These are phyloP conservation scores for Petrocephalus microphthalmus DNA, from an alignment of 2,113 vertebrate genomes.

Conservation along the genomic window DNA sequence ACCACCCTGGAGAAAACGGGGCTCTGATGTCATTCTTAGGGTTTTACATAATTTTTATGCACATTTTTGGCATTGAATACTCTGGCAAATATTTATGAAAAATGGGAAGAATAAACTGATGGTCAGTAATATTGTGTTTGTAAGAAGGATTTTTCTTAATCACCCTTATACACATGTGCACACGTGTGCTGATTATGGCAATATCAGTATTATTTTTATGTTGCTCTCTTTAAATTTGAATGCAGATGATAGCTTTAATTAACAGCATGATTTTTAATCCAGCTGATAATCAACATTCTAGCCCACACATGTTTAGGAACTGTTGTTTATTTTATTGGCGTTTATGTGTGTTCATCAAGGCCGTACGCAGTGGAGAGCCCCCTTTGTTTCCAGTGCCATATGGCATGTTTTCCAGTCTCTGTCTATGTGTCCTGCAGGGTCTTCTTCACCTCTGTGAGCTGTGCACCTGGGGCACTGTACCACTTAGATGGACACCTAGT, in stretches of 20 bases:
- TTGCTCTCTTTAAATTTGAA: not conserved
- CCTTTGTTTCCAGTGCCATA: too few species aligned
- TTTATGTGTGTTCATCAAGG: too few species aligned
- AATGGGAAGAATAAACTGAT: not conserved
- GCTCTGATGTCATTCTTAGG: not conserved
- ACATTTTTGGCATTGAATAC: not conserved
- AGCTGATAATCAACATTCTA: not conserved
- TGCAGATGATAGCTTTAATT: not conserved
- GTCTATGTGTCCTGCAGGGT: too few species aligned
- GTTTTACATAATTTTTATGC: not conserved
- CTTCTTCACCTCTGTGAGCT: too few species aligned
- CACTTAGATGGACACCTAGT: too few species aligned
- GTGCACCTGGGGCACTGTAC: too few species aligned
- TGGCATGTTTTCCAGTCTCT: too few species aligned
- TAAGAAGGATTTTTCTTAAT: not conserved
- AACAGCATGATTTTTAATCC: not conserved
- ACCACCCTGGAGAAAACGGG: not conserved
- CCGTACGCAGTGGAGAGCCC: too few species aligned
- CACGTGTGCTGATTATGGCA: not conserved
- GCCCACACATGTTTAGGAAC: not conserved
- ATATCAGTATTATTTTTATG: not conserved
- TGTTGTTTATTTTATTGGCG: too few species aligned
- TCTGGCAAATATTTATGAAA: not conserved
- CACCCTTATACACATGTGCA: not conserved
- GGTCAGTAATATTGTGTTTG: not conserved